A percentile compares a stretch with the other conserved stretches of the same genome.
Evolutionary conservation across 2,888 invertebrate species (phyloP).

Genomic region (Orchesellides sinensis): DNA sequence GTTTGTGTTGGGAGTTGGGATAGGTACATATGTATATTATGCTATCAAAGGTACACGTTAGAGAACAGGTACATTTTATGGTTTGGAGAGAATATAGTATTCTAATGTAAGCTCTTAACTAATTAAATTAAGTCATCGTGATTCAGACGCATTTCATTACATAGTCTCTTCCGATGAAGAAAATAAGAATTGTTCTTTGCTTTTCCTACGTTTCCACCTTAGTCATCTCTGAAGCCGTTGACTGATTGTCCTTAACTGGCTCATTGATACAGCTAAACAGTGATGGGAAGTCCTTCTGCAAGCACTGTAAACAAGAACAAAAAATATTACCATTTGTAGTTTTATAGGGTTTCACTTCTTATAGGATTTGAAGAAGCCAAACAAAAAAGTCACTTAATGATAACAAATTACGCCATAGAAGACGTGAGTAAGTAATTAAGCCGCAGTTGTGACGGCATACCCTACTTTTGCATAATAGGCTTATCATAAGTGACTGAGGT

Average conservation of each 20-base stretch:
- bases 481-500: not conserved
- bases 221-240: constrained; percentile 64
- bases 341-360: too few relatives aligned
- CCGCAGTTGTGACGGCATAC: not conserved
- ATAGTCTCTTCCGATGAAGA: too few relatives aligned
- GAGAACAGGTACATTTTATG: too few relatives aligned
- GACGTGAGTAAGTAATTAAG: not conserved
- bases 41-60: too few relatives aligned
- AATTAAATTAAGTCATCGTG: too few relatives aligned
- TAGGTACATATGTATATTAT: too few relatives aligned
- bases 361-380: not conserved
- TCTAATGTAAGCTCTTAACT: too few relatives aligned
- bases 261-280: constrained; percentile 79
- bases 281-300: constrained; percentile 89
- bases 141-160: too few relatives aligned
- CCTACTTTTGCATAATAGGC: constrained; percentile 3
- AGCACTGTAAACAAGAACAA: constrained; percentile 70
- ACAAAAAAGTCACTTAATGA: not conserved
- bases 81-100: too few relatives aligned
- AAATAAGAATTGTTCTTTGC: too few relatives aligned
- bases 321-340: not conserved
- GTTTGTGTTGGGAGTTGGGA: too few relatives aligned
- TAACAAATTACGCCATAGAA: too few relatives aligned
- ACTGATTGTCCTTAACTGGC: constrained; percentile 74
- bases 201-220: constrained; percentile 56